phyloP scores from a whole-genome alignment of 1,140 invertebrate species.

The Chymomyza costata region DNA sequence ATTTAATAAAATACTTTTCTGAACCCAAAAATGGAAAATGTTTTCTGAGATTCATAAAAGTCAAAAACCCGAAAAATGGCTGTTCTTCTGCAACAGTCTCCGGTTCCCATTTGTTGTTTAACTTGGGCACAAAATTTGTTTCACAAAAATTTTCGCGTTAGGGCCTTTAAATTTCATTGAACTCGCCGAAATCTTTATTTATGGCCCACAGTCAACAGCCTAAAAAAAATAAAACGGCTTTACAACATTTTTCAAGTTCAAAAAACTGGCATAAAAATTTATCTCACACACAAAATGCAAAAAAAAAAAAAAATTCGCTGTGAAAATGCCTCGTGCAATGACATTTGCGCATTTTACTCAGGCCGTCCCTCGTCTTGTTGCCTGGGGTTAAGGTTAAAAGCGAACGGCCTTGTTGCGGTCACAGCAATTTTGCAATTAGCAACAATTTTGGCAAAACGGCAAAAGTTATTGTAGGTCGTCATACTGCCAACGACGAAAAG shows the following conservation, averaged over 20 bases:
- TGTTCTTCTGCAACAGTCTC: too few relatives aligned
- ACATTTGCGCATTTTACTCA: conserved; percentile 18
- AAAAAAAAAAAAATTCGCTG: conserved; percentile 5
- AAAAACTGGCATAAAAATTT: conserved; percentile 36
- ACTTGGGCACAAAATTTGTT: too few relatives aligned
- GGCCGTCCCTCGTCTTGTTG: conserved; percentile 2
- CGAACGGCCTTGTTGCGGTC: conserved; percentile 48
- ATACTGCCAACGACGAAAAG: conserved; percentile 15
- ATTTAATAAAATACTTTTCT: too few relatives aligned
- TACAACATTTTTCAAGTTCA: conserved; percentile 41
- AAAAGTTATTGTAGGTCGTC: conserved; percentile 66
- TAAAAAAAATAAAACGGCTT: conserved; percentile 9
- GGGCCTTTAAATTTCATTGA: too few relatives aligned
- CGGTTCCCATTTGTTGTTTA: too few relatives aligned
- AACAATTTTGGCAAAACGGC: conserved; percentile 25
- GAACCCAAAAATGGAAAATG: too few relatives aligned
- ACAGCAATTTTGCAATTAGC: conserved; percentile 35
- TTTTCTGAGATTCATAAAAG: too few relatives aligned
- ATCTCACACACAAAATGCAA: not conserved
- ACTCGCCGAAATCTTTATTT: conserved; percentile 1
- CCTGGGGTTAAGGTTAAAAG: conserved; percentile 52
- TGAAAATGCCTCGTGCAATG: conserved; percentile 25
- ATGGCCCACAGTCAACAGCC: not conserved
- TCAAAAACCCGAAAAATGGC: too few relatives aligned
- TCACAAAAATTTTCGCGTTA: too few relatives aligned